Evolutionary conservation across 2,888 invertebrate genomes (phyloP).

Genomic region (Aspidiotus rigidus): DNA sequence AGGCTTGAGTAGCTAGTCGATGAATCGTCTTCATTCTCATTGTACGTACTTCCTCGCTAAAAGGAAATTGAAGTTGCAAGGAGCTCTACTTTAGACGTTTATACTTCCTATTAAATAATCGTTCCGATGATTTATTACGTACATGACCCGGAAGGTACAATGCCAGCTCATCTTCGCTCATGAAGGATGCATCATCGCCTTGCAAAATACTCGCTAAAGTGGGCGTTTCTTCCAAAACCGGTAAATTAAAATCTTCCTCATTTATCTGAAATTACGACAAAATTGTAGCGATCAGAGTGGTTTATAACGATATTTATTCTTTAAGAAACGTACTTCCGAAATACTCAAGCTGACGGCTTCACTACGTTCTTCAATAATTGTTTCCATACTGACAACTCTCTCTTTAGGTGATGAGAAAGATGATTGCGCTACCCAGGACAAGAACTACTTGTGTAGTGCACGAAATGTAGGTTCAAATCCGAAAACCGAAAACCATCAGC

Average conservation of each 20-base stretch:
- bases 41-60: conserved; percentile 42
- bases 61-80: background rate
- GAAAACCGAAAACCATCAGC: too few species aligned
- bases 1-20: conserved; percentile 45
- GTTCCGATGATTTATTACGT: background rate
- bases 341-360: too few species aligned
- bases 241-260: conserved; percentile 71
- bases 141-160: conserved; percentile 37
- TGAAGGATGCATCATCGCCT: conserved; percentile 47
- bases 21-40: conserved; percentile 54
- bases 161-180: conserved; percentile 39
- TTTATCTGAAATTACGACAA: conserved; percentile 51
- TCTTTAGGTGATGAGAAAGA: too few species aligned
- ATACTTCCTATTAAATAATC: background rate
- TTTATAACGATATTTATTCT: too few species aligned
- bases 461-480: too few species aligned
- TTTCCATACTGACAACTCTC: too few species aligned
- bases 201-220: conserved; percentile 73
- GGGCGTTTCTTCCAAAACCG: conserved; percentile 62
- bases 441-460: too few species aligned
- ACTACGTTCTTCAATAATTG: too few species aligned
- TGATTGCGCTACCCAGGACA: too few species aligned
- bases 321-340: too few species aligned
- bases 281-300: too few species aligned
- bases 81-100: background rate